Evolutionary conservation across 1,140 invertebrate genomes (phyloP).

Genomic region (Pemphigus obesinymphae): DNA sequence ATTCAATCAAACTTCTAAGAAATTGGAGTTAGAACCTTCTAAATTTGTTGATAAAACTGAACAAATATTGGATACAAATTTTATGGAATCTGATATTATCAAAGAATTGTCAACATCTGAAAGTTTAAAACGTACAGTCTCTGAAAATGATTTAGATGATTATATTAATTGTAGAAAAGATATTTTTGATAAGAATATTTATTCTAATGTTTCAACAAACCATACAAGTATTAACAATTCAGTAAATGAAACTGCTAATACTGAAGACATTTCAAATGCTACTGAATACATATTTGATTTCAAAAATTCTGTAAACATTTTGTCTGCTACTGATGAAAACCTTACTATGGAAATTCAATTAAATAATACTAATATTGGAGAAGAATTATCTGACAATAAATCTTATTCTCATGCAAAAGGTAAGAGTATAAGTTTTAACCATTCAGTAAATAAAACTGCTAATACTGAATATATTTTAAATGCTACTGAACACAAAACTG

Average conservation of each 20-base stretch:
- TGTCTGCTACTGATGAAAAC: not conserved
- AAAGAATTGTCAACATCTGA: not conserved
- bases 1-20: not conserved
- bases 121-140: too few species aligned
- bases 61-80: not conserved
- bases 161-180: not conserved
- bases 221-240: not conserved
- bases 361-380: not conserved
- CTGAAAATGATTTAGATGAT: not conserved
- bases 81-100: not conserved
- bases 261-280: not conserved
- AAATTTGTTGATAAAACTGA: not conserved
- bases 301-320: not conserved
- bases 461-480: not conserved
- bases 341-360: not conserved
- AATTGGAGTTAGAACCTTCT: not conserved
- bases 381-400: not conserved
- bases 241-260: not conserved
- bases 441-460: not conserved
- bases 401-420: too few species aligned
- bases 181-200: not conserved
- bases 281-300: not conserved
- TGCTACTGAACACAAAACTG: not conserved
- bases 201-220: not conserved
- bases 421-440: too few species aligned